phyloP scores from a whole-genome alignment of 1,140 invertebrate genomes.

The Neodiprion fabricii region DNA sequence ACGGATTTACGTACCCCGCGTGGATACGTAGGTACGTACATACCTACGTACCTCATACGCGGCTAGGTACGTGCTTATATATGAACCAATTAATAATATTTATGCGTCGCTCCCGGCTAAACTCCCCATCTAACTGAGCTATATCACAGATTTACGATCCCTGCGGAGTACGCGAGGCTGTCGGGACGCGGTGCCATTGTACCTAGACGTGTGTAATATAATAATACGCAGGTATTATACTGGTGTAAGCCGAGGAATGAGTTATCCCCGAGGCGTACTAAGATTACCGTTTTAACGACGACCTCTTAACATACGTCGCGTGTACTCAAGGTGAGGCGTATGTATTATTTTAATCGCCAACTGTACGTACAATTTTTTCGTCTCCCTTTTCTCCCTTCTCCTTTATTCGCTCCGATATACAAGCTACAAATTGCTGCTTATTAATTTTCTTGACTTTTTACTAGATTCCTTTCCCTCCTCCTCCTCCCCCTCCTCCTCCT shows the following conservation, averaged over 20 bases:
- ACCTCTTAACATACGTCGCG: background rate
- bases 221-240: too few species aligned
- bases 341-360: too few species aligned
- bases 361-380: too few species aligned
- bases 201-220: background rate
- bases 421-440: too few species aligned
- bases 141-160: constrained; percentile 7
- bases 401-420: too few species aligned
- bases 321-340: too few species aligned
- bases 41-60: background rate
- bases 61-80: background rate
- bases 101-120: background rate
- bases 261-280: background rate
- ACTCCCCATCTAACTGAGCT: background rate
- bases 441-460: too few species aligned
- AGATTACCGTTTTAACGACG: constrained; percentile 5
- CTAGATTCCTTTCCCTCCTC: too few species aligned
- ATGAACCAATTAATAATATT: constrained; percentile 8
- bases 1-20: too few species aligned
- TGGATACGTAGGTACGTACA: background rate
- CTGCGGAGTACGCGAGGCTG: background rate
- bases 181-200: background rate
- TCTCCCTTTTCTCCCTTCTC: too few species aligned
- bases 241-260: background rate
- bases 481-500: too few species aligned